phyloP scores from a whole-genome alignment of 2,113 vertebrate species.

The Zootoca vivipara region DNA sequence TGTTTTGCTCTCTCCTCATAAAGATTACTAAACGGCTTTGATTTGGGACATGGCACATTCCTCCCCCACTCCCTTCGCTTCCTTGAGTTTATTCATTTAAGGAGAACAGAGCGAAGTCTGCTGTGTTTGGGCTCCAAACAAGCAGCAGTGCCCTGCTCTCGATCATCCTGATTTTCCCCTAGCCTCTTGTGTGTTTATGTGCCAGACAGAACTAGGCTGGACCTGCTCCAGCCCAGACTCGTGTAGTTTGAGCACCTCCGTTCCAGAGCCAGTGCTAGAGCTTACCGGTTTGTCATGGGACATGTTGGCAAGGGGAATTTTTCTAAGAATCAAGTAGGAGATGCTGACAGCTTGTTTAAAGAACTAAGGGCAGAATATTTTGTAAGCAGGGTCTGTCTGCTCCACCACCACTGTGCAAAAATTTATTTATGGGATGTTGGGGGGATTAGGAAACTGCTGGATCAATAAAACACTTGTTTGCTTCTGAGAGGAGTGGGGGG shows the following conservation, averaged over 20 bases:
- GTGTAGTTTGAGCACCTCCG: constrained; percentile 30
- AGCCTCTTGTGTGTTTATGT: constrained; percentile 12
- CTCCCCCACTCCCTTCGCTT: constrained; percentile 20
- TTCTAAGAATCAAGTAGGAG: neutral
- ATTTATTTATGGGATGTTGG: constrained; percentile 32
- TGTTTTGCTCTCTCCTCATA: constrained; percentile 48
- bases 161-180: constrained; percentile 47
- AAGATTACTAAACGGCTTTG: constrained; percentile 67
- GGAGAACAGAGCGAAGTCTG: neutral
- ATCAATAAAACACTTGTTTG: neutral
- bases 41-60: constrained; percentile 42
- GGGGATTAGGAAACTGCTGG: neutral
- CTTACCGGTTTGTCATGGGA: constrained; percentile 52
- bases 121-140: constrained; percentile 64
- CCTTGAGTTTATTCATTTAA: neutral
- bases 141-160: constrained; percentile 31
- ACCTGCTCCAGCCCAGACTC: constrained; percentile 54
- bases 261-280: constrained; percentile 24
- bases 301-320: constrained; percentile 9
- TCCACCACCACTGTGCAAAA: neutral
- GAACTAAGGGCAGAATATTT: constrained; percentile 51
- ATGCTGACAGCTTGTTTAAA: constrained; percentile 60
- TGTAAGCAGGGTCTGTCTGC: constrained; percentile 51
- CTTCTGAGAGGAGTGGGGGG: constrained; percentile 17
- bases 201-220: constrained; percentile 66